Conservation (phyloP, 2,797 vertebrate species). For the Liparis tanakae region DNA sequence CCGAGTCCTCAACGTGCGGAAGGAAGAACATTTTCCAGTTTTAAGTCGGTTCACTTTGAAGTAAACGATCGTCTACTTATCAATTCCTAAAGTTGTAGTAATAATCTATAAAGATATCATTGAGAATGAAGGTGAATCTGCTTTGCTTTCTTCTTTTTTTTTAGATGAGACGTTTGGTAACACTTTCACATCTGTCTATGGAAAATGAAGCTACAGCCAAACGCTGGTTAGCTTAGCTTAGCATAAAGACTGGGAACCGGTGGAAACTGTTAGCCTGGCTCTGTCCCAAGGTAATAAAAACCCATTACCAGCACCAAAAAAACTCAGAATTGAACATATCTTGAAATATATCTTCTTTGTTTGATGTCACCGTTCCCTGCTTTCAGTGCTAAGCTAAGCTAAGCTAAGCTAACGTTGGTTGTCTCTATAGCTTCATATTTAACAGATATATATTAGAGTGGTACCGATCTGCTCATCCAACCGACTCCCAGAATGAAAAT, state of each 20-base stretch:
- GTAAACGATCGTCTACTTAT: constrained; percentile 38
- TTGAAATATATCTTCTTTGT: neutral
- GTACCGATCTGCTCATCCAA: constrained; percentile 8
- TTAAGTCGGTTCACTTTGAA: constrained; percentile 25
- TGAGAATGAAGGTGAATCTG: constrained; percentile 7
- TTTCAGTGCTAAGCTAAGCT: neutral
- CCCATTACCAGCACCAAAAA: neutral
- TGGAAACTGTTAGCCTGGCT: neutral
- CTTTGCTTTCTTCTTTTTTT: neutral
- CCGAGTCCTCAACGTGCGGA: neutral
- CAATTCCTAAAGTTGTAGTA: constrained; percentile 48
- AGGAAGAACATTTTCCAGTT: constrained; percentile 28
- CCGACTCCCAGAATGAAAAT: constrained; percentile 16
- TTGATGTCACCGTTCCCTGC: neutral
- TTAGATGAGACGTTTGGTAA: neutral
- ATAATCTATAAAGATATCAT: constrained; percentile 29
- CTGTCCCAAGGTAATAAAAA: neutral
- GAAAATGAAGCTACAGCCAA: neutral
- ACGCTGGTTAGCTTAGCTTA: constrained; percentile 2
- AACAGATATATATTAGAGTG: neutral
- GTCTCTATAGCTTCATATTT: neutral
- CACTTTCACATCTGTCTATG: neutral
- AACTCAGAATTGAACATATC: neutral
- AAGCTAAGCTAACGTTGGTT: neutral
- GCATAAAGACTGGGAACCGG: neutral